Conservation (phyloP, 2,113 vertebrate species). For the Rhodinocichla rosea region DNA sequence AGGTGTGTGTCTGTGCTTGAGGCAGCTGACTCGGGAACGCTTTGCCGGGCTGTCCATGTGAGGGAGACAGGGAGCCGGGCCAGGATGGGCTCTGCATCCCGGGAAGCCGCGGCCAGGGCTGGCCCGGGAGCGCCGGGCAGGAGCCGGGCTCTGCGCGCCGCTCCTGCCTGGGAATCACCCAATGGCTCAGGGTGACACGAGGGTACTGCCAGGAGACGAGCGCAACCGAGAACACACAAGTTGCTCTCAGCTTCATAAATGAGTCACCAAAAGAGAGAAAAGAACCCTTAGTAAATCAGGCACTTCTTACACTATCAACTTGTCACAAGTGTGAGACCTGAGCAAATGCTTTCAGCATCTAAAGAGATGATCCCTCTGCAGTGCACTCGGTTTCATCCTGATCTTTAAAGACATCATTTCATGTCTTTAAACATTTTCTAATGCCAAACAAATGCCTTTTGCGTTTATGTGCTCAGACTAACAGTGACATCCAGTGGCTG, state of each 20-base stretch:
- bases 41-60: not conserved
- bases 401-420: not conserved
- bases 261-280: not conserved
- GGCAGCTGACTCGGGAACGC: not conserved
- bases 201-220: not conserved
- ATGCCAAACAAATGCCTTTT: constrained; percentile 26
- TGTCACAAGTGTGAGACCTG: not conserved
- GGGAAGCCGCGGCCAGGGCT: not conserved
- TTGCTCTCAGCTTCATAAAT: not conserved
- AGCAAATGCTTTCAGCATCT: not conserved
- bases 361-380: not conserved
- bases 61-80: not conserved
- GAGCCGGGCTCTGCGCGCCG: not conserved
- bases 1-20: not conserved
- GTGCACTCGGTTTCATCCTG: not conserved
- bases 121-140: not conserved
- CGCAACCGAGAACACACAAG: not conserved
- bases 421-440: not conserved
- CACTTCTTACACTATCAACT: not conserved
- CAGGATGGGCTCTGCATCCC: not conserved
- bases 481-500: constrained; percentile 65
- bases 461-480: not conserved
- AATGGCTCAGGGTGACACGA: not conserved
- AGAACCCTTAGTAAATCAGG: not conserved
- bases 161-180: not conserved